Evolutionary conservation across 92 coral and sea anemone species (phyloP), one percentile per base, ranked within the genome.

Genomic region (Palythoa grandiflora): DNA sequence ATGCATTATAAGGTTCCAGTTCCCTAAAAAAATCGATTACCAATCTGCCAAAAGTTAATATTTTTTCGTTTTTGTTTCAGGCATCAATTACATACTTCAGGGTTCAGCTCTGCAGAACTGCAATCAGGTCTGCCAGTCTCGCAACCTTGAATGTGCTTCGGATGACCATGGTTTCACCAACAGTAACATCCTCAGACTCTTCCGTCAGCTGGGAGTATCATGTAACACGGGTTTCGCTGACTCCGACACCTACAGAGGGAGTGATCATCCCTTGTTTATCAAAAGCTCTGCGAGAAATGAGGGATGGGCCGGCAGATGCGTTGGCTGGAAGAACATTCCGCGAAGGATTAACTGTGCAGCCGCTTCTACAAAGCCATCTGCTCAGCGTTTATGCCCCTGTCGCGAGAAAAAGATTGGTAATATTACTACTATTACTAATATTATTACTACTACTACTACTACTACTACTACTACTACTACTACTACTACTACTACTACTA

Each of bases 281-380:
- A 80, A 80, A 55, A 65, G 73, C 36, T 63, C 85, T 9, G 61
- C 85, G 2, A 47, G 73, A 21, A 80, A 80, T 65, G 85, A 80
- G 21, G 44, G 20, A 35, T 65, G 38, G 57, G 85, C 85, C 3
- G 85, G 85, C 28, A 48, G 85, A 80, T 80, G 85, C 61, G 38
- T 80, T 19, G 85, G 85, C 35, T 80, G 85, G 85, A 80, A 80
- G 38, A 80, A 80, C 28, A 63, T 80, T 65, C 85, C 85, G 1
- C 59, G 20, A 80, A 65, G 54, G 13, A 65, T 80, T 17, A n/a
- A 80, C 37, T 80, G 85, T 48, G 16, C 74, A 0, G 75, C 85
- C n/a, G 85, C 85, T 63, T 38, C 85, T 39, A n/a, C 59, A 47
- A 63, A 70, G 63, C 75, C 85, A 36, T n/a, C 85, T 17, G 70